phyloP scores from a whole-genome alignment of 2,888 invertebrate species.

The Drosophila picticornis region DNA sequence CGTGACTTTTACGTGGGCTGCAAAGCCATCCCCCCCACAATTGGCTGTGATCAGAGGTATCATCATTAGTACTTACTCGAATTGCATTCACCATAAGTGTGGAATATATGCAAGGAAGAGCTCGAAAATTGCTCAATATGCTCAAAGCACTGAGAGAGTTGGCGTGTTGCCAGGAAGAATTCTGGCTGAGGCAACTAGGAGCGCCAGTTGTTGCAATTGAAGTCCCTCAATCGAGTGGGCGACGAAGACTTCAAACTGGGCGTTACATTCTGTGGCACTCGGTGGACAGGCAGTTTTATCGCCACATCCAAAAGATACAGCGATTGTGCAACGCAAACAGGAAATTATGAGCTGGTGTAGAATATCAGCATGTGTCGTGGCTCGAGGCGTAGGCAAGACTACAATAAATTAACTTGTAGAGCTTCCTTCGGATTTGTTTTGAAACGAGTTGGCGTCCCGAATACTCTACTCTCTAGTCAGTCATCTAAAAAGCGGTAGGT shows the following conservation, averaged over 20 bases:
- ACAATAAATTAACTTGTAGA: conserved; percentile 12
- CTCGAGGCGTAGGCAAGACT: conserved; percentile 7
- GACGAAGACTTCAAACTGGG: conserved; percentile 32
- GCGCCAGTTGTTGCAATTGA: conserved; percentile 43
- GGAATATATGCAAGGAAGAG: conserved; percentile 16
- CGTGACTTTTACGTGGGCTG: conserved; percentile 69
- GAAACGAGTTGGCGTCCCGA: conserved; percentile 14
- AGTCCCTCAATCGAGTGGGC: conserved; percentile 51
- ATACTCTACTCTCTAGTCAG: not conserved
- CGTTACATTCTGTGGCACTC: conserved; percentile 13
- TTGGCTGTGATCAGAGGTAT: conserved; percentile 62
- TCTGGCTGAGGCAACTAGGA: conserved; percentile 48
- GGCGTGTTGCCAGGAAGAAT: conserved; percentile 45
- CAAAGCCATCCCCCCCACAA: conserved; percentile 33
- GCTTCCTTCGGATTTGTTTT: not conserved
- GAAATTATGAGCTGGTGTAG: conserved; percentile 14
- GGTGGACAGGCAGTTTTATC: conserved; percentile 12
- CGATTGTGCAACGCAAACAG: conserved; percentile 11
- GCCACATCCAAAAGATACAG: not conserved
- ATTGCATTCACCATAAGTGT: conserved; percentile 39
- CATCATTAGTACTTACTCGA: conserved; percentile 57
- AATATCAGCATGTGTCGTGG: conserved; percentile 8
- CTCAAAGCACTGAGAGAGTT: conserved; percentile 25
- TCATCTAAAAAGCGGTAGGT: not conserved
- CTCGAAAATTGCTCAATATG: conserved; percentile 70